These are phyloP conservation scores for Galeopsomyia nigrocyanea DNA, from an alignment of 2,888 invertebrate species.

Conservation along the genomic window DNA sequence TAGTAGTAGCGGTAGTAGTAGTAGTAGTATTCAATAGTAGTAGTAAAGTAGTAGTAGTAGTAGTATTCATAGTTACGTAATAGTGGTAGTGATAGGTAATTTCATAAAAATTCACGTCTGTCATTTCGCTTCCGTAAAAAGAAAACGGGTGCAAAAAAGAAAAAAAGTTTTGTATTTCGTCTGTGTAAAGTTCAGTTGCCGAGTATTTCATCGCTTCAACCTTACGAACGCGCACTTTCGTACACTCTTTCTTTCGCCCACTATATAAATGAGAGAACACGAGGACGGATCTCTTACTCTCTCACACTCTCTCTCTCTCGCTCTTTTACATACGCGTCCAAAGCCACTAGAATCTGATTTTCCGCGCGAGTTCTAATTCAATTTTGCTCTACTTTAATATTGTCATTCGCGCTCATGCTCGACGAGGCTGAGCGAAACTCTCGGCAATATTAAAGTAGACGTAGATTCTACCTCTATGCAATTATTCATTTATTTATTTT, in stretches of 20 bases:
- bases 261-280: constrained; percentile 19
- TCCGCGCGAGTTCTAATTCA: constrained; percentile 27
- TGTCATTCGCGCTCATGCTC: neutral
- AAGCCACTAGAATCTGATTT: constrained; percentile 49
- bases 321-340: constrained; percentile 38
- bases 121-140: constrained; percentile 52
- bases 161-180: constrained; percentile 30
- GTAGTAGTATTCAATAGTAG: constrained; percentile 51
- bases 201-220: constrained; percentile 57
- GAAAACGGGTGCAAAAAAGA: constrained; percentile 55
- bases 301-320: constrained; percentile 34
- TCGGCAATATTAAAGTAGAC: too few species aligned
- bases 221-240: constrained; percentile 25
- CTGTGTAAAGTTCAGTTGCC: constrained; percentile 56
- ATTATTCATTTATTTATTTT: too few species aligned
- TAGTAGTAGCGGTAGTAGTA: constrained; percentile 54
- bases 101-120: constrained; percentile 22
- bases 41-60: constrained; percentile 45
- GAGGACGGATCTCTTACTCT: constrained; percentile 42
- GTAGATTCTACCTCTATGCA: too few species aligned
- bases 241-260: constrained; percentile 40
- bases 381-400: constrained; percentile 18
- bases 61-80: constrained; percentile 49
- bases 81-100: constrained; percentile 38
- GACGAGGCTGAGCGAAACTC: too few species aligned